Base-by-base conservation (phyloP, 2,888 invertebrate species). In the Helobdella robusta region DNA sequence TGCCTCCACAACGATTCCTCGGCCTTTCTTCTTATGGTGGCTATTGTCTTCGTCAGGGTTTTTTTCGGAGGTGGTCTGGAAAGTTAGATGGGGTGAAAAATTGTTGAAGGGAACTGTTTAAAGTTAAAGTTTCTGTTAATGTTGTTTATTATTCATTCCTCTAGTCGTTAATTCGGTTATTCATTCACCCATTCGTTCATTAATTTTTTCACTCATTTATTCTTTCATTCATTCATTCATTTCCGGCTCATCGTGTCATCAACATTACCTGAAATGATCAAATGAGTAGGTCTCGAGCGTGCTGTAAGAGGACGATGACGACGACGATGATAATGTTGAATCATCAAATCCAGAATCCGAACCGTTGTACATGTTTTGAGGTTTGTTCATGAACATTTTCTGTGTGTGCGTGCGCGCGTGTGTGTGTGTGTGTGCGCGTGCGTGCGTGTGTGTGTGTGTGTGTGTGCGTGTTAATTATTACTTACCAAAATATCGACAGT, bases 251-350 rank as follows among this genome's bases (percentile, higher is more conserved):
- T n/a, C n/a, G n/a, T n/a, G n/a, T n/a, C n/a, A n/a, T n/a, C n/a
- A n/a, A n/a, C n/a, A n/a, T n/a, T 18, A 78, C 78, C 78, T 75
- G 80, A 98, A 98, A 80, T 98, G 94, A 80, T 97, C 95, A 68
- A 91, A 83, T 11, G 95, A 88, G 77, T 97, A 98, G 78, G 93
- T 91, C 77, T 91, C 85, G 68, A 98, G 83, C 11, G 90, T 97
- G 77, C 98, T 23, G 28, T 30, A 56, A 30, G 32, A 30, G 23
- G 30, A n/a, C 30, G 56, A 30, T 4, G 56, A 15, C n/a, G 44
- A 15, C n/a, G 44, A 40, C 11, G 11, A 15, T 3, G 35, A 28
- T 30, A 46, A 30, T n/a, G 35, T 8, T 23, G 34, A 34, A 34
- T 52, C 65, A 34, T 58, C 28, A 28, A 50, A 46, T 36, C 50